A percentile compares a stretch with the other conserved stretches of the same genome.
These are phyloP conservation scores for Azorinus chamasolen DNA, from an alignment of 2,888 invertebrate species.

Conservation along the genomic window DNA sequence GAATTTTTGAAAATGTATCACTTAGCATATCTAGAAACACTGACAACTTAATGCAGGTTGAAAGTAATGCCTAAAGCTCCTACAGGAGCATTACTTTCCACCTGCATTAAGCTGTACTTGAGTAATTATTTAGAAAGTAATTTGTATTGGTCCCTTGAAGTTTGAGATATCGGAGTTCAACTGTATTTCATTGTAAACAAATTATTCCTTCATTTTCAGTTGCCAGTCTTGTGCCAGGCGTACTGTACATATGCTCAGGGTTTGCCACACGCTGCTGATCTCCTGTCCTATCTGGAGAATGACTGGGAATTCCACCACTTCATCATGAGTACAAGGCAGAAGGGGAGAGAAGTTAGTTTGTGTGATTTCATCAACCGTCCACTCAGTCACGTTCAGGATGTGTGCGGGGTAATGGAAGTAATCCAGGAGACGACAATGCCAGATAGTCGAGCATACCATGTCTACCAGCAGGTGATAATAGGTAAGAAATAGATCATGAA, in stretches of 20 bases:
- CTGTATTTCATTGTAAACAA: background rate
- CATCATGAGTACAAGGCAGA: slow-evolving; percentile 20
- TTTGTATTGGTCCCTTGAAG: no score
- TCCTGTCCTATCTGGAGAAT: slow-evolving; percentile 43
- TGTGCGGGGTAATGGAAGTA: slow-evolving; percentile 27
- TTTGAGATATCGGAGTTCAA: no score
- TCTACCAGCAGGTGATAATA: slow-evolving; percentile 31
- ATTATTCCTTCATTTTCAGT: slow-evolving; percentile 18
- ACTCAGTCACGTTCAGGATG: slow-evolving; percentile 42
- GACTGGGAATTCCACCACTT: slow-evolving; percentile 52
- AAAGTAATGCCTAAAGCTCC: no score
- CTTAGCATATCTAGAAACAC: no score
- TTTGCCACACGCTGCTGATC: slow-evolving; percentile 29
- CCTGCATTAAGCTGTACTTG: no score
- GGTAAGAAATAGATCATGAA: slow-evolving; percentile 21
- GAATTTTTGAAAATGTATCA: no score
- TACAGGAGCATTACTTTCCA: no score
- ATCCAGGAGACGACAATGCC: slow-evolving; percentile 32
- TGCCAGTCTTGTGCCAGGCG: slow-evolving; percentile 40
- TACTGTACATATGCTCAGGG: slow-evolving; percentile 44
- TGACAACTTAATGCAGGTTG: no score
- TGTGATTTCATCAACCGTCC: slow-evolving; percentile 58
- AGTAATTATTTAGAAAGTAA: no score
- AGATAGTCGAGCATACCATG: slow-evolving; percentile 22
- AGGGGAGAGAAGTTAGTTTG: slow-evolving; percentile 37